phyloP scores from a whole-genome alignment of 2,888 invertebrate genomes.

The Plagodis pulveraria region DNA sequence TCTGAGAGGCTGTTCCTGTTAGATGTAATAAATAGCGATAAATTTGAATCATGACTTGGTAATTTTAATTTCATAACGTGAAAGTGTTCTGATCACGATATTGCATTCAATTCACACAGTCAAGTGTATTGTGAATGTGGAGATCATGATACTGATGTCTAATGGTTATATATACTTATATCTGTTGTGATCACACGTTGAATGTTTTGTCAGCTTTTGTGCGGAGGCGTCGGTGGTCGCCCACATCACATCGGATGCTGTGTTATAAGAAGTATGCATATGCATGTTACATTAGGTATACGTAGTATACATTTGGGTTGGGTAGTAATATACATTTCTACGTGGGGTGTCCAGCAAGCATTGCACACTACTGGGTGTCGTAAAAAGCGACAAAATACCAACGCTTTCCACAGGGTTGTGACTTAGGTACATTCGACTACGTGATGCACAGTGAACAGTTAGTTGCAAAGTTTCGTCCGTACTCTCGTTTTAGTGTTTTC shows the following conservation, averaged over 20 bases:
- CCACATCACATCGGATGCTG: constrained; percentile 36
- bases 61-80: constrained; percentile 46
- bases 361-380: no score
- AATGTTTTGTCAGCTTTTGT: constrained; percentile 25
- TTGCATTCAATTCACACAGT: constrained; percentile 40
- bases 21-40: constrained; percentile 33
- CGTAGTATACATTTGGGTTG: no score
- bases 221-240: constrained; percentile 39
- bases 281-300: constrained; percentile 14
- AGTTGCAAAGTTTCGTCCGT: no score
- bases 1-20: constrained; percentile 7
- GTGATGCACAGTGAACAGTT: no score
- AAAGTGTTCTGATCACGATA: constrained; percentile 48
- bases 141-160: constrained; percentile 38
- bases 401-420: no score
- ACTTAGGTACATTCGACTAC: no score
- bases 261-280: constrained; percentile 17
- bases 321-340: no score
- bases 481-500: constrained; percentile 1
- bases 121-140: constrained; percentile 34
- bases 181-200: constrained; percentile 35
- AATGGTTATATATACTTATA: constrained; percentile 25
- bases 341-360: no score
- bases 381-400: no score
- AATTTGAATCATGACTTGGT: constrained; percentile 36